Base-by-base conservation (phyloP, 2,888 invertebrate species). In the Pyrochroa serraticornis region DNA sequence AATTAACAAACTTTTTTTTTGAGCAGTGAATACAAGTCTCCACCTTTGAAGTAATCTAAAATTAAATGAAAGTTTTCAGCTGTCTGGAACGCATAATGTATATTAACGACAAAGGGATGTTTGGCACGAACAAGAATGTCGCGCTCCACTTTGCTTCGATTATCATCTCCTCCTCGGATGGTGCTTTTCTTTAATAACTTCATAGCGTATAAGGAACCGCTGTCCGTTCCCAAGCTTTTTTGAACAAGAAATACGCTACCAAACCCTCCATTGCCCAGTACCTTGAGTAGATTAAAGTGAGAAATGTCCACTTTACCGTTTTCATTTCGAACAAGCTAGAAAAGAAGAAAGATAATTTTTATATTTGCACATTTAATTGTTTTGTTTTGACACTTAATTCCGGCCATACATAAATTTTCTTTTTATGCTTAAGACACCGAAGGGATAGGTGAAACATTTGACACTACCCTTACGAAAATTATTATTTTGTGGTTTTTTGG, bases 31-130 rank as follows among this genome's bases (percentile, higher is more conserved):
- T 99, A 99, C 51, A 99, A 84, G 83, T 99, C 99, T 31, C 99
- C 99, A 36, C 99, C 99, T 69, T 97, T 87, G 52, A 99, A 84
- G 82, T 99, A 99, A 81, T 99, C 98, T 74, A 99, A 83, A 76
- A 99, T 98, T 75, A 99, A 86, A 83, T 99, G 99, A 66, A 99
- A 83, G 84, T 99, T 99, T 56, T 98, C 99, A 72, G 98, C 97
- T 1, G 99, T 99, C 85, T 99, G 99, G 82, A 99, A 99, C 71
- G 98, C 98, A 82, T 99, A 99, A 80, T 99, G 97, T 65, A 99
- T 83, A 78, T 93, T 92, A 46, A 99, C 99, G 75, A 99, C 97
- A 82, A 99, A 99, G 44, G 99, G 97, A 83, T 99, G 98, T 52
- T 95, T 92, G 69, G 99, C 97, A 82, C 99, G 98, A 5, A 97